phyloP scores from a whole-genome alignment of 2,888 invertebrate species.

The Anorthoa munda region DNA sequence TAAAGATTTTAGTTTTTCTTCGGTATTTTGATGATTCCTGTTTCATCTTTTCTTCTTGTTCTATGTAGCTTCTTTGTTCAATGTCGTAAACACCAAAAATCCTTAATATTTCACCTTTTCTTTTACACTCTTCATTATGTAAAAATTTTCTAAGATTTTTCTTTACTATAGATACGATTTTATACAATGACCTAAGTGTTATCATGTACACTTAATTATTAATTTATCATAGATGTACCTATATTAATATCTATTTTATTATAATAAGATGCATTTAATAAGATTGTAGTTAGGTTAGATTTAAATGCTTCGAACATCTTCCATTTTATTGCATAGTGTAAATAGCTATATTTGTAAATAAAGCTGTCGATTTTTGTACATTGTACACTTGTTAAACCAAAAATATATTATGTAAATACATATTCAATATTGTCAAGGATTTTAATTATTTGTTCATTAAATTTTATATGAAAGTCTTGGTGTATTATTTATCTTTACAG shows the following conservation, averaged over 20 bases:
- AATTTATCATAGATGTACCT: constrained; percentile 42
- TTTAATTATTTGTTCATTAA: constrained; percentile 73
- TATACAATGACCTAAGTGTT: constrained; percentile 32
- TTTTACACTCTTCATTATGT: constrained; percentile 6
- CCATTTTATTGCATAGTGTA: constrained; percentile 67
- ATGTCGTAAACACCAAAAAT: constrained; percentile 52
- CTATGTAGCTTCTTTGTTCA: constrained; percentile 15
- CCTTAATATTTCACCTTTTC: constrained; percentile 25
- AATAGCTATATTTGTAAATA: constrained; percentile 71
- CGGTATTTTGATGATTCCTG: neutral
- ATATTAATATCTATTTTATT: constrained; percentile 50
- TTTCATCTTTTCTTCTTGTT: constrained; percentile 1
- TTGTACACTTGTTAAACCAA: constrained; percentile 74
- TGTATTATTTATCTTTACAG: constrained; percentile 28
- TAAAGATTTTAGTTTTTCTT: neutral
- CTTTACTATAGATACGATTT: constrained; percentile 21
- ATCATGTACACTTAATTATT: constrained; percentile 40
- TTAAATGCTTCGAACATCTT: constrained; percentile 61
- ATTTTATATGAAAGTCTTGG: constrained; percentile 70
- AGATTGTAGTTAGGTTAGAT: constrained; percentile 59
- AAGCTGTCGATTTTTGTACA: constrained; percentile 71
- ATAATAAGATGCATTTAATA: constrained; percentile 62
- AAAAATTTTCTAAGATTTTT: constrained; percentile 7
- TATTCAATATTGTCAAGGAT: constrained; percentile 68
- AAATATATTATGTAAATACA: constrained; percentile 71